Percentiles rank a stretch among this genome's conserved stretches.
Evolutionary conservation across 2,113 vertebrate species (phyloP).

Genomic region (Triplophysa dalaica): DNA sequence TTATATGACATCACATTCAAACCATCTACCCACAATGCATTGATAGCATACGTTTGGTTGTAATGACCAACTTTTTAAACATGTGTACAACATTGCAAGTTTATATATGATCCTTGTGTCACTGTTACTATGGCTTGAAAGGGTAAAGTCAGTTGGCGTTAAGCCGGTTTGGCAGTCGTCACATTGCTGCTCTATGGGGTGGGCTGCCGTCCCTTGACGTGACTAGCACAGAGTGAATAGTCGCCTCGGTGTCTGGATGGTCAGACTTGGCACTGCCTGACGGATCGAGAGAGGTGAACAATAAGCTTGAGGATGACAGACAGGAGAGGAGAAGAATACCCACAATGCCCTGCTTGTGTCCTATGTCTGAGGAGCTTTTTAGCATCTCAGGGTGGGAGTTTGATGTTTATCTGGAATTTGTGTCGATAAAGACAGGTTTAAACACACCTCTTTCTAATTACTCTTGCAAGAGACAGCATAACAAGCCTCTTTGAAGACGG

Average conservation of each 20-base stretch:
- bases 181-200: slow-evolving; percentile 3
- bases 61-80: too few species aligned
- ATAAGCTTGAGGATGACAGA: slow-evolving; percentile 46
- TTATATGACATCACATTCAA: too few species aligned
- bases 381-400: slow-evolving; percentile 3
- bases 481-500: slow-evolving; percentile 10
- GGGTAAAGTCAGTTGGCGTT: slow-evolving; percentile 24
- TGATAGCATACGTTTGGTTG: too few species aligned
- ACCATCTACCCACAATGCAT: too few species aligned
- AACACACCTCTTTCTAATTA: slow-evolving; percentile 12
- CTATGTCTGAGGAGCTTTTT: slow-evolving; percentile 46
- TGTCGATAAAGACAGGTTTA: slow-evolving; percentile 19
- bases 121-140: neutral
- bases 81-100: too few species aligned
- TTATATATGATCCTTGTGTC: too few species aligned
- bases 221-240: slow-evolving; percentile 34
- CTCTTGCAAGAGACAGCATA: slow-evolving; percentile 25
- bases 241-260: slow-evolving; percentile 34
- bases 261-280: slow-evolving; percentile 45
- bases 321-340: slow-evolving; percentile 46
- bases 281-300: slow-evolving; percentile 52
- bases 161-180: slow-evolving; percentile 23
- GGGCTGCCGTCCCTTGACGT: slow-evolving; percentile 9
- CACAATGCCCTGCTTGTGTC: slow-evolving; percentile 55
- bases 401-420: slow-evolving; percentile 31